Conservation (phyloP, 2,888 invertebrate species). For the Dyspetes luteomarginatus region DNA sequence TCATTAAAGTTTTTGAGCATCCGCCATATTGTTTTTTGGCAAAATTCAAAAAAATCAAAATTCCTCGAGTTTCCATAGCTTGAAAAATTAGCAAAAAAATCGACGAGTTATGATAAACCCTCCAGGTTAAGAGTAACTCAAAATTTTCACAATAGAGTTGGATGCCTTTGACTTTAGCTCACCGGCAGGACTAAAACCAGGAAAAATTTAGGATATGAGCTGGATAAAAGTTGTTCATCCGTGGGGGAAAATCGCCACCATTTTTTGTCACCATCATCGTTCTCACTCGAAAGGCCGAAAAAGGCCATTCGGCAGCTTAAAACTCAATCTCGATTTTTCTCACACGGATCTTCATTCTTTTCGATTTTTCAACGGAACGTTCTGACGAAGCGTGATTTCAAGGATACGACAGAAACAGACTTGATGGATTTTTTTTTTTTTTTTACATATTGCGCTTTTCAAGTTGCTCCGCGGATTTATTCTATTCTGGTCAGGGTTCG, state of each 20-base stretch:
- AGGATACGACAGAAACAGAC: not conserved
- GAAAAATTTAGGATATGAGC: not conserved
- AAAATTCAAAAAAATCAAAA: too few species aligned
- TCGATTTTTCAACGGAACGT: slow-evolving; percentile 19
- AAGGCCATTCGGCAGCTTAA: slow-evolving; percentile 21
- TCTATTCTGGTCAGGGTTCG: not conserved
- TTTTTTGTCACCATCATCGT: not conserved
- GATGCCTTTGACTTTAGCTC: too few species aligned
- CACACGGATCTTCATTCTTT: not conserved
- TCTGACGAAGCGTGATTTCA: slow-evolving; percentile 12
- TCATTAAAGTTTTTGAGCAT: too few species aligned
- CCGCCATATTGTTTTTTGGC: too few species aligned
- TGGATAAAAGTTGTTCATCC: not conserved
- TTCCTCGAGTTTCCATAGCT: too few species aligned
- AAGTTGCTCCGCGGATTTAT: slow-evolving; percentile 18
- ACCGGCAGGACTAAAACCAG: not conserved
- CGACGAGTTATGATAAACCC: too few species aligned
- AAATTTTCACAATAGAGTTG: too few species aligned
- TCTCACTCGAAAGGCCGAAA: too few species aligned
- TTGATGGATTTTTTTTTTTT: not conserved
- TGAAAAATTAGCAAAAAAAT: too few species aligned
- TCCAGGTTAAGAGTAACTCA: too few species aligned
- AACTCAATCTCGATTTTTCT: not conserved
- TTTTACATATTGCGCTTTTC: slow-evolving; percentile 43
- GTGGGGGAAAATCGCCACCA: not conserved